These are phyloP conservation scores for Bombyx mori DNA, from an alignment of 1,140 invertebrate species.

Conservation along the genomic window ASM3026992v2 NC_085129.1:8696001-8696500, in stretches of 20 bases:
- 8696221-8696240: constrained; percentile 84
- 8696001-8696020: too few relatives aligned
- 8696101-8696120: too few relatives aligned
- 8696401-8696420: too few relatives aligned
- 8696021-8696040: not conserved
- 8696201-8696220: constrained; percentile 85
- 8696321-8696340: constrained; percentile 90
- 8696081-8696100: too few relatives aligned
- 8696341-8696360: constrained; percentile 89
- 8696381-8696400: too few relatives aligned
- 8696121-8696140: constrained; percentile 64
- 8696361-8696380: constrained; percentile 77
- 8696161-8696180: constrained; percentile 81
- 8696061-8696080: too few relatives aligned
- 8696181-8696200: constrained; percentile 83
- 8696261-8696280: constrained; percentile 83
- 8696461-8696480: too few relatives aligned
- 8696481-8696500: too few relatives aligned
- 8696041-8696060: too few relatives aligned
- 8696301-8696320: constrained; percentile 90
- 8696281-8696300: constrained; percentile 90
- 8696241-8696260: constrained; percentile 80
- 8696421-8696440: too few relatives aligned
- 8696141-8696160: constrained; percentile 81
- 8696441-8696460: too few relatives aligned